Evolutionary conservation across 2,797 vertebrate species (phyloP), one percentile per base, ranked within the genome.

Genomic region (Knipowitschia caucasica): DNA sequence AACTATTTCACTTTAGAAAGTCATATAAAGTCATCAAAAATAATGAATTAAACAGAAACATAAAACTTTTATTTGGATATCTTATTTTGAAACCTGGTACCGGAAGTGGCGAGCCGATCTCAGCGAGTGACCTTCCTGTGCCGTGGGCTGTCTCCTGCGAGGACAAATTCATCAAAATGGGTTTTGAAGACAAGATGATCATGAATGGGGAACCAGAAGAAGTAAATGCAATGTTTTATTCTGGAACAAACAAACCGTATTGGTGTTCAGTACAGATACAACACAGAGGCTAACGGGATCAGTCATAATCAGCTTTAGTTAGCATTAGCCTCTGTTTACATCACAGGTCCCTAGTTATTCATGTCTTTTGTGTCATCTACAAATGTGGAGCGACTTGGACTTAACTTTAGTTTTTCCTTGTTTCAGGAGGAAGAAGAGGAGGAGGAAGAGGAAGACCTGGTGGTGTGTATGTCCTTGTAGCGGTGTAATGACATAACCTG

Each of bases 131-230:
- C 78, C 81, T 79, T 85, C 88, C 83, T 86, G 3, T 55, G 7
- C 5, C 0, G 1, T 7, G 1, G 24, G 31, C 39, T 60, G 46
- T 40, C 50, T 15, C 18, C 18, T 11, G 21, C 53, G 33, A 62
- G 73, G 42, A 68, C 68, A 69, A 51, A 5, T 45, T 1, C 21
- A 4, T 1, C 12, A 76, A 45, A 49, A 92, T 92, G 91, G 89
- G 88, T 64, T 81, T 83, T 17, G 91, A 90, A 36, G 83, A 91
- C 47, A 90, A 91, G 71, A 84, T 83, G 87, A 86, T 90, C 34
- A 30, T 52, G 40, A 89, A 88, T 61, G 89, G 89, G 65, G 89
- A 90, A 25, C 90, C 91, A 8, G 88, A 90, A 0, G 84, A 89
- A 47, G 87, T 86, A 5, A 62, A 67, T 47, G 34, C 9, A 7